Base-by-base conservation (phyloP, 2,888 invertebrate genomes). In the Hybos culiciformis region DNA sequence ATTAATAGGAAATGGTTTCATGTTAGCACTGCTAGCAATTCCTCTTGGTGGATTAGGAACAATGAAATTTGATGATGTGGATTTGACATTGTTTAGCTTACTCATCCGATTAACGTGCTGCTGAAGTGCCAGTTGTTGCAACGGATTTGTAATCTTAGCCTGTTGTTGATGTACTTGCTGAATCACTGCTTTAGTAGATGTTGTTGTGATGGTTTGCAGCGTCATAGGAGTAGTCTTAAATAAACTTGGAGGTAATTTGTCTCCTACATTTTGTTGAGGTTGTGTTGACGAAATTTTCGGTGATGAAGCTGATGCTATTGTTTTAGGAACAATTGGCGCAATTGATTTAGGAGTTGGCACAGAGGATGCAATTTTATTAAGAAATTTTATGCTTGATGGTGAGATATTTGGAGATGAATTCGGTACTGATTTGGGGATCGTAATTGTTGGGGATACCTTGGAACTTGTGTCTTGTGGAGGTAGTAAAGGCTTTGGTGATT, bases 171-270 rank as follows among this genome's bases (percentile, higher is more conserved):
- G 7, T 15, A 19, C 17, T 5, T 32, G 19, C 4, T 19, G 26
- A 7, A 39, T 36, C 18, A 18, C 23, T 3, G 42, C 18, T 11
- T 44, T 46, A 17, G 44, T n/a, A 4, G 46, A 33, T 23, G 47
- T 50, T 24, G 49, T 40, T 17, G 48, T 42, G 8, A 48, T 43
- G 12, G 51, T 31, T 11, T 34, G 54, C 20, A 61, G 56, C 8
- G 57, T 55, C 18, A 57, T 47, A 14, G 59, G 54, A 8, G 54
- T 51, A 5, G 60, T 56, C 39, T 64, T 64, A 37, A 65, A 65
- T 3, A 65, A 48, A 41, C 64, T 65, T 9, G 64, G 64, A 7
- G 64, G 64, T 44, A 65, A 39, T 1, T n/a, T n/a, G n/a, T n/a
- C n/a, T n/a, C n/a, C n/a, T n/a, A n/a, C n/a, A n/a, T n/a, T n/a